Base-by-base conservation (phyloP, 2,797 vertebrate genomes). In the Valencia hispanica region DNA sequence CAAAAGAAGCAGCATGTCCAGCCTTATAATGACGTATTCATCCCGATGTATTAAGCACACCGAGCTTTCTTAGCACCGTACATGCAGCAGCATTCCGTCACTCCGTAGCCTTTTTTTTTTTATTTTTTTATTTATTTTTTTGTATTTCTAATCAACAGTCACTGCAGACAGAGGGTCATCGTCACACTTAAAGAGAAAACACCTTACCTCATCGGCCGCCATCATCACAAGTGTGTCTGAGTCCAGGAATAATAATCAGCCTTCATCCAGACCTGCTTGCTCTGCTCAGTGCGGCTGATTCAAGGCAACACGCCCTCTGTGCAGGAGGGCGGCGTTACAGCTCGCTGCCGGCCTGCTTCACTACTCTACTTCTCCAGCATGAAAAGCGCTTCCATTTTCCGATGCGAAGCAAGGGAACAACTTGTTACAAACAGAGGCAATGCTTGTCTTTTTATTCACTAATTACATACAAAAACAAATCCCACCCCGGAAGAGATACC, bases 231-330 rank as follows among this genome's bases (percentile, higher is more conserved):
- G 85, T 48, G 85, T 48, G 81, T 75, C 77, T 83, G 83, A 59
- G 87, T 61, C 74, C 68, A 53, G 82, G 79, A 87, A 72, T 81
- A 87, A 73, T 79, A 7, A 80, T 71, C 45, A 15, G 72, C 73
- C 70, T 85, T 85, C 74, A 68, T 45, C 30, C 79, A 47, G 86
- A 86, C 47, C 84, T 80, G 87, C 88, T 84, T 75, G 27, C 30
- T 90, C 50, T 2, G 94, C 94, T 92, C 96, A 96, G 96, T 95
- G 96, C 96, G 96, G 95, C 96, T 94, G 93, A 97, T 96, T 93
- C 94, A 94, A 95, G 95, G 96, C 94, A 94, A 96, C 96, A 94
- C 96, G 96, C 95, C 94, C 94, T 92, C 86, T 25, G 70, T 91
- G 91, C 81, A 83, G 91, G 92, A 93, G 94, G 91, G 84, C 87